Percentiles rank a stretch among this genome's conserved stretches.
Evolutionary conservation across 2,797 vertebrate species (phyloP).

Genomic region (Odontamblyopus rebecca): DNA sequence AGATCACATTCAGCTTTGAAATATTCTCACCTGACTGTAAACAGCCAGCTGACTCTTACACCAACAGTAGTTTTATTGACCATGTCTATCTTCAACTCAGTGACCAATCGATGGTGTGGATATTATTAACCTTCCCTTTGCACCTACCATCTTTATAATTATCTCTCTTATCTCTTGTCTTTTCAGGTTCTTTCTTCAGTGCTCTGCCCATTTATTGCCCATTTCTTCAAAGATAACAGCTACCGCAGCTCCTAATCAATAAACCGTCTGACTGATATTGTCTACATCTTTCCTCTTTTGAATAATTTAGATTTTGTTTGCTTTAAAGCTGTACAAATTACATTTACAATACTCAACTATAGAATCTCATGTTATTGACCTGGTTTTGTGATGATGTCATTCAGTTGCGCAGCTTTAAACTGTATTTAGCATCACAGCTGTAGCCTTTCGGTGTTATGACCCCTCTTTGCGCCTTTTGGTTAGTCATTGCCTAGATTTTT

Average conservation of each 20-base stretch:
- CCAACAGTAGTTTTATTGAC: conserved; percentile 56
- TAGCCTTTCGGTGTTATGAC: too few relatives aligned
- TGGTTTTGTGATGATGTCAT: neutral
- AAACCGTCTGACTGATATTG: conserved; percentile 48
- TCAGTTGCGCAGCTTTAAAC: too few relatives aligned
- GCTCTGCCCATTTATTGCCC: conserved; percentile 22
- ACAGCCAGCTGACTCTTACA: conserved; percentile 15
- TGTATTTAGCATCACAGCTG: too few relatives aligned
- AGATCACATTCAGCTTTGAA: conserved; percentile 17
- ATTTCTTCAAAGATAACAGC: conserved; percentile 52
- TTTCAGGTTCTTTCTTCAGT: conserved; percentile 30
- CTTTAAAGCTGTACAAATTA: neutral
- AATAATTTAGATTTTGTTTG: neutral
- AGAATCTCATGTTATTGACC: neutral
- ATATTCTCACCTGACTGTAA: conserved; percentile 19
- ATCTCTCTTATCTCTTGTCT: conserved; percentile 21
- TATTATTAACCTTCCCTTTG: conserved; percentile 58
- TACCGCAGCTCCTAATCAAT: conserved; percentile 49
- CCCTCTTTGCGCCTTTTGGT: too few relatives aligned
- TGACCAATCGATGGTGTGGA: conserved; percentile 54
- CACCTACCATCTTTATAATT: conserved; percentile 35
- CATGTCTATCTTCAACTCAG: conserved; percentile 50
- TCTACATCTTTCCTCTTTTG: conserved; percentile 21
- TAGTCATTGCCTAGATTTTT: neutral
- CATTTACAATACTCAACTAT: neutral